A percentile compares a stretch with the other conserved stretches of the same genome.
Evolutionary conservation across 2,113 vertebrate genomes (phyloP).

Genomic region (Syngnathus scovelli): DNA sequence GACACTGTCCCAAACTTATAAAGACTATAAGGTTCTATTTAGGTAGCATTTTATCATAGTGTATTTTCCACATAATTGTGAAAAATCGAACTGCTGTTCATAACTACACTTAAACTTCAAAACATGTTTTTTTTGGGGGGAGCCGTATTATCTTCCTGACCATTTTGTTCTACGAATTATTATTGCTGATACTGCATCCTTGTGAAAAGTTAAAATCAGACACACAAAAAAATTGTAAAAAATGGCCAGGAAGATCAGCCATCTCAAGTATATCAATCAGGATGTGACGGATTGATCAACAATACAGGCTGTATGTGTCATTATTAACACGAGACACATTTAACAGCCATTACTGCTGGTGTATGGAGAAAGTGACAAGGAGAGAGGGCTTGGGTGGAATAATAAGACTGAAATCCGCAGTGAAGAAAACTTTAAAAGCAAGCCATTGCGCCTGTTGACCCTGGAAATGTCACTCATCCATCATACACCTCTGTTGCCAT

Average conservation of each 20-base stretch:
- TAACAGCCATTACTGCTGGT: conserved; percentile 33
- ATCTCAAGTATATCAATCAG: not conserved
- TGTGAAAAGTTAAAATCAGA: not conserved
- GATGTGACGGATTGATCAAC: not conserved
- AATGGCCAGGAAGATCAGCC: not conserved
- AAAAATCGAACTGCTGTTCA: no score
- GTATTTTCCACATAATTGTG: no score
- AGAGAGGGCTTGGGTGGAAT: conserved; percentile 9
- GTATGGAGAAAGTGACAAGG: conserved; percentile 6
- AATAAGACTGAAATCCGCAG: conserved; percentile 16
- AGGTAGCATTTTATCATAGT: no score
- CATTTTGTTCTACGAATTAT: not conserved
- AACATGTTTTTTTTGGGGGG: no score
- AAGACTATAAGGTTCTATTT: no score
- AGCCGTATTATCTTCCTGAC: no score
- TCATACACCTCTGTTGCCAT: conserved; percentile 47
- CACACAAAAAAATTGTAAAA: not conserved
- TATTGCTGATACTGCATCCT: not conserved
- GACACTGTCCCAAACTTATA: no score
- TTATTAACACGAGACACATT: conserved; percentile 37
- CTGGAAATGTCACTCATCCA: conserved; percentile 54
- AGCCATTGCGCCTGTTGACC: conserved; percentile 24
- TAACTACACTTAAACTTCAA: no score
- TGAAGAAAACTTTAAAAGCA: conserved; percentile 30
- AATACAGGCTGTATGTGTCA: conserved; percentile 33